phyloP scores from a whole-genome alignment of 1,140 invertebrate species.

The Hycleus cichorii region DNA sequence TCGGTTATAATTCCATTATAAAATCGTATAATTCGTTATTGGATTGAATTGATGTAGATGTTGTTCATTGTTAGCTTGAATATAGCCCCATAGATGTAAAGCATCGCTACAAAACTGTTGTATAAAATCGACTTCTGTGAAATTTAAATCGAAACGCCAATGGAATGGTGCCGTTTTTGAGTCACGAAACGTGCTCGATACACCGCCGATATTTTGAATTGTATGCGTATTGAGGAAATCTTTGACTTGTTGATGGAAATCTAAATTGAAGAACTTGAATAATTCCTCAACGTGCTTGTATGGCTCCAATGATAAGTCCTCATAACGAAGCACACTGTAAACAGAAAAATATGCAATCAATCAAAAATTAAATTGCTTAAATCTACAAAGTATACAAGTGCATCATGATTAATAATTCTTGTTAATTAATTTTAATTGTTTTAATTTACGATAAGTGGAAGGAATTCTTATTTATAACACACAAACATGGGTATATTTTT shows the following conservation, averaged over 20 bases:
- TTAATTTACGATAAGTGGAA: no score
- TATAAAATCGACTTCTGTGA: constrained; percentile 57
- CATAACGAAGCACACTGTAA: constrained; percentile 70
- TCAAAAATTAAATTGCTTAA: not conserved
- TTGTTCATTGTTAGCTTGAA: constrained; percentile 44
- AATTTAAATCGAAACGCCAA: constrained; percentile 69
- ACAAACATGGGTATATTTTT: no score
- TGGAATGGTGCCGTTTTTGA: constrained; percentile 76
- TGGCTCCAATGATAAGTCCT: constrained; percentile 73
- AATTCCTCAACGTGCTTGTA: constrained; percentile 62
- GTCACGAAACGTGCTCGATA: constrained; percentile 76
- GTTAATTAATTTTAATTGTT: no score
- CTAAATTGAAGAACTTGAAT: constrained; percentile 67
- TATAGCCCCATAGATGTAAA: constrained; percentile 77
- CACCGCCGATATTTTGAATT: constrained; percentile 66
- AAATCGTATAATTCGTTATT: constrained; percentile 40
- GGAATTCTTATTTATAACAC: no score
- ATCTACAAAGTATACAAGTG: not conserved
- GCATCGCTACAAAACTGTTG: constrained; percentile 62
- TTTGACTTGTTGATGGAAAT: constrained; percentile 60
- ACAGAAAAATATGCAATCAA: not conserved
- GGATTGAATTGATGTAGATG: constrained; percentile 52
- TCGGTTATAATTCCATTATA: constrained; percentile 27
- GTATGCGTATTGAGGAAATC: constrained; percentile 75
- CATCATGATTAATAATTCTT: not conserved